These are phyloP conservation scores for Alouatta palliata DNA, from an alignment of 2,113 vertebrate genomes.

Conservation along the genomic window DNA sequence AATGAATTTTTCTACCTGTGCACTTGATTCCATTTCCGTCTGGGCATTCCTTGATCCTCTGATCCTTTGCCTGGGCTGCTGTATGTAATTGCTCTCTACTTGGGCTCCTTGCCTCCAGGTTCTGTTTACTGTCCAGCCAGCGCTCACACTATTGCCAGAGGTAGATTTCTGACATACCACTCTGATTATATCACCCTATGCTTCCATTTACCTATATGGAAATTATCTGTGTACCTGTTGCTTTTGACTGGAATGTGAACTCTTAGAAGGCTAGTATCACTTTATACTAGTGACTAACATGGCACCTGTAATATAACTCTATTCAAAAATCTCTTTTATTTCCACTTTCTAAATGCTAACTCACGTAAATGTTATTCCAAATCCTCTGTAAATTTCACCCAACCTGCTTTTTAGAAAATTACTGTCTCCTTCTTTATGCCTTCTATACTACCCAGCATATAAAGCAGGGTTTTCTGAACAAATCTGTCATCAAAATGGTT, in stretches of 20 bases:
- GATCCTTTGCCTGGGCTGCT: not conserved
- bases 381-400: not conserved
- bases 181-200: not conserved
- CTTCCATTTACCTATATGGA: not conserved
- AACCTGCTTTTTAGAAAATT: not conserved
- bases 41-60: too few species aligned
- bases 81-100: not conserved
- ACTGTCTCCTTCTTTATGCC: not conserved
- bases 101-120: not conserved
- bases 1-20: not conserved
- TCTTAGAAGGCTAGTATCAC: not conserved
- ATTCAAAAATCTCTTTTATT: not conserved
- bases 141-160: not conserved
- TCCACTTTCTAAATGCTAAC: not conserved
- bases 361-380: not conserved
- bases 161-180: not conserved
- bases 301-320: not conserved
- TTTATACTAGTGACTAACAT: not conserved
- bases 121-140: not conserved
- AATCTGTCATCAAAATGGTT: not conserved
- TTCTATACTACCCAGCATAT: not conserved
- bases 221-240: not conserved
- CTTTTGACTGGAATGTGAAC: not conserved
- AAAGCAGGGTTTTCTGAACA: not conserved
- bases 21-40: not conserved